Percentiles rank a stretch among this genome's conserved stretches.
Conservation (phyloP, 2,888 invertebrate genomes). For the Amiota minor region DNA sequence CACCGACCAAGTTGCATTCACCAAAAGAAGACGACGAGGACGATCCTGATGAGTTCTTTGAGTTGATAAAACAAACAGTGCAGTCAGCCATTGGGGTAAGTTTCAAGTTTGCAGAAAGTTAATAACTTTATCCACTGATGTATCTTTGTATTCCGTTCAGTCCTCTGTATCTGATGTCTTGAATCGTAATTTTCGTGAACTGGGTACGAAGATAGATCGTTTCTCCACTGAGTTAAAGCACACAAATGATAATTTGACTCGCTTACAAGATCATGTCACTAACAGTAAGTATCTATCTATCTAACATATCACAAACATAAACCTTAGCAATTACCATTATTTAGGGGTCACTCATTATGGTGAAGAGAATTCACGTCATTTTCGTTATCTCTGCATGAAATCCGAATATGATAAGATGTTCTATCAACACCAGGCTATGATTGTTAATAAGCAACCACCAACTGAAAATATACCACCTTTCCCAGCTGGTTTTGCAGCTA, state of each 20-base stretch:
- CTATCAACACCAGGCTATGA: conserved; percentile 68
- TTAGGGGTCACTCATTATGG: conserved; percentile 69
- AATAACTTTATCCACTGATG: not conserved
- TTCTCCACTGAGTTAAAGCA: conserved; percentile 60
- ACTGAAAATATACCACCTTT: conserved; percentile 35
- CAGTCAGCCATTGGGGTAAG: conserved; percentile 66
- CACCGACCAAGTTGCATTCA: conserved; percentile 12
- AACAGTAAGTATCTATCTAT: conserved; percentile 59
- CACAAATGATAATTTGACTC: conserved; percentile 58
- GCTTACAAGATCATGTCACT: conserved; percentile 60
- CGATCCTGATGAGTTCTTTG: conserved; percentile 70
- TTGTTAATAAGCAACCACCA: conserved; percentile 41
- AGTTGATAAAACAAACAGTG: conserved; percentile 67
- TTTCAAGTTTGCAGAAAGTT: conserved; percentile 4
- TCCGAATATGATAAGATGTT: conserved; percentile 73
- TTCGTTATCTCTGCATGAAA: conserved; percentile 73
- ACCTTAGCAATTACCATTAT: not conserved
- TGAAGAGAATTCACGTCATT: conserved; percentile 71
- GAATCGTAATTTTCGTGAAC: conserved; percentile 64
- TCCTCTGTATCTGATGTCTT: conserved; percentile 64
- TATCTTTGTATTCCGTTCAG: conserved; percentile 40
- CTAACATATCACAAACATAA: not conserved
- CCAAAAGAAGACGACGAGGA: conserved; percentile 50
- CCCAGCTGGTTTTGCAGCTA: not conserved
- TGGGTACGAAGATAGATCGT: conserved; percentile 63